Percentiles rank a stretch among this genome's conserved stretches.
Evolutionary conservation across 1,140 invertebrate species (phyloP).

Genomic region (Sarcophaga bullata): DNA sequence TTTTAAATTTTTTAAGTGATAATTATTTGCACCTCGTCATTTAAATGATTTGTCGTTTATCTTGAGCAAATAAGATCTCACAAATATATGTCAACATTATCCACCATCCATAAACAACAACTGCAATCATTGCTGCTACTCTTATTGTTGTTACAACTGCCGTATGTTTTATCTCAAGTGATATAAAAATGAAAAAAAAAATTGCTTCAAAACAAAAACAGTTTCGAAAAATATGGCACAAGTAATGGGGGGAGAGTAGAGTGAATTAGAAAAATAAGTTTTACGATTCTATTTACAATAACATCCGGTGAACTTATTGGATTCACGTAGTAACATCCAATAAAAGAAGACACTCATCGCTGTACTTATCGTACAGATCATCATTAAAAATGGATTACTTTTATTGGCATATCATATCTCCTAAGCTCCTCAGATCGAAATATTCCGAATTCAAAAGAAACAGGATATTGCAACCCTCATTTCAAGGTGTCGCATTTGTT

Average conservation of each 20-base stretch:
- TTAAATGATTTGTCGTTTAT: background rate
- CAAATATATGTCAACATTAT: slow-evolving; percentile 13
- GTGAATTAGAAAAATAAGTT: background rate
- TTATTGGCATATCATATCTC: no score
- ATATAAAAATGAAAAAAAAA: background rate
- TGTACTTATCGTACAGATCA: no score
- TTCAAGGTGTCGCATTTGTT: no score
- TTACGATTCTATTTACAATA: background rate
- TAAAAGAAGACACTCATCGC: no score
- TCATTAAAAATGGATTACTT: no score
- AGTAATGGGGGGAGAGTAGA: background rate
- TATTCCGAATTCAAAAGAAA: no score
- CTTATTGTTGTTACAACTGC: background rate
- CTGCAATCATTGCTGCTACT: background rate
- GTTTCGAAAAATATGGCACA: background rate
- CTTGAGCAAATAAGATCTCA: background rate
- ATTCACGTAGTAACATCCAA: no score
- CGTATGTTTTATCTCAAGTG: background rate
- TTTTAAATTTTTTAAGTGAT: slow-evolving; percentile 4
- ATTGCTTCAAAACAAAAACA: background rate
- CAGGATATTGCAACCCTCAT: no score
- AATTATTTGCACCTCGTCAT: slow-evolving; percentile 43
- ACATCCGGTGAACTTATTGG: background rate
- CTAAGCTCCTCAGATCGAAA: no score
- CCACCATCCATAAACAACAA: background rate